Evolutionary conservation across 2,113 vertebrate genomes (phyloP), one percentile per base, ranked within the genome.

Genomic region (Ploceus nigricollis): DNA sequence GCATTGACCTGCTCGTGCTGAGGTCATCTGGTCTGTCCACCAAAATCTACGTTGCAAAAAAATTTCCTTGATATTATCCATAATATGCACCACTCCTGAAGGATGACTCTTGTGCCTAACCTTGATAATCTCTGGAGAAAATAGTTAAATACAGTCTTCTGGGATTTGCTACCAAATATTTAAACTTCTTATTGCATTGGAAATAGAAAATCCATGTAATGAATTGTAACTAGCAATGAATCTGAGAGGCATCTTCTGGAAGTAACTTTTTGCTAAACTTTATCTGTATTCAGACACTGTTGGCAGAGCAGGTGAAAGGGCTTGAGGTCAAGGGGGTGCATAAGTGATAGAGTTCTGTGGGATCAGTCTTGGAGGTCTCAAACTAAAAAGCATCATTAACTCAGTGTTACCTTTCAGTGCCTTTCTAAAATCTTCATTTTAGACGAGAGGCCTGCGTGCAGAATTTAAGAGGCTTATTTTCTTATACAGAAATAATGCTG

Each of bases 401-500:
- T 93, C 47, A 15, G 68, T 48, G 83, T 93, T 97, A 96, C 91
- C 76, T 97, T 96, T 97, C 64, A 90, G 23, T 96, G 85, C 86
- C 73, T 94, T 98, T 97, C 77, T 94, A 90, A 96, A 90, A 80
- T 88, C 87, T 97, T 98, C 88, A 69, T 97, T 98, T 98, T 96
- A 87, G 83, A 94, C 15, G 31, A 97, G 73, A 97, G 72, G 84
- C 76, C 91, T 42, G 37, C 65, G 25, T 97, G 87, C 94, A 96
- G 93, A 97, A 87, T 98, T 82, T 97, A 96, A 97, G 95, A 97
- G 87, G 91, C 92, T 97, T 97, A 97, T 96, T 97, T 90, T 97
- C 87, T 96, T 97, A 97, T 93, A 93, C 83, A 93, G 93, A 97
- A 97, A 96, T 97, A 97, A 96, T 96, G 64, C 90, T 94, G 61